Base-by-base conservation (phyloP, 2,888 invertebrate species). In the Drosophila tripunctata region DNA sequence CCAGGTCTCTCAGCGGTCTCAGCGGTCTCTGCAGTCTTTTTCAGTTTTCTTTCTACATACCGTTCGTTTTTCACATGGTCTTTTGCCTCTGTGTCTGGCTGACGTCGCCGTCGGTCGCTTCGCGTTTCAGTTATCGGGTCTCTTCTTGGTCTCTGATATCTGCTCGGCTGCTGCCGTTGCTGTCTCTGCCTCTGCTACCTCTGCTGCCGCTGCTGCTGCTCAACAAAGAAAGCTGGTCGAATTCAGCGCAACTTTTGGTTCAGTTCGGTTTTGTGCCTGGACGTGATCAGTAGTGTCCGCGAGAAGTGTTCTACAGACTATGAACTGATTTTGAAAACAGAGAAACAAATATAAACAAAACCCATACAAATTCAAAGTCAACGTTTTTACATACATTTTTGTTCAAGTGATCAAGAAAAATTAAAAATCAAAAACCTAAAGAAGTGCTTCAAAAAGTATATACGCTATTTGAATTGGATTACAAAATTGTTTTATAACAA, bases 201-300 rank as follows among this genome's bases (percentile, higher is more conserved):
- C 50, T 56, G 56, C 78, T 58, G 60, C n/a, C n/a, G 41, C 54
- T 4, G 52, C 41, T 27, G 79, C 72, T 78, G 87, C 89, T 88
- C 88, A 89, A 79, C 88, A 85, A 89, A 89, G 89, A 89, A 89
- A 89, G 88, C 88, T 89, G 87, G 88, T 86, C 84, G 77, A 82
- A 79, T 81, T 83, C 79, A 80, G 78, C 75, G 71, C 83, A 84
- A 81, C 86, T 81, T 72, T 88, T 79, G 76, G 75, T 72, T 89
- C 87, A 89, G 89, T 89, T 88, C 88, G 89, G 85, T 89, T 90
- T 87, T 74, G 89, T 87, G 88, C 86, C 88, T 88, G 88, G 82
- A 78, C 85, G 89, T 77, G 88, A 78, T 68, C 78, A 85, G 76
- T 61, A 83, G 77, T 81, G 78, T 50, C 62, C 84, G 75, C 67